phyloP scores from a whole-genome alignment of 1,140 invertebrate genomes.

The Panagrolaimus sp. region DNA sequence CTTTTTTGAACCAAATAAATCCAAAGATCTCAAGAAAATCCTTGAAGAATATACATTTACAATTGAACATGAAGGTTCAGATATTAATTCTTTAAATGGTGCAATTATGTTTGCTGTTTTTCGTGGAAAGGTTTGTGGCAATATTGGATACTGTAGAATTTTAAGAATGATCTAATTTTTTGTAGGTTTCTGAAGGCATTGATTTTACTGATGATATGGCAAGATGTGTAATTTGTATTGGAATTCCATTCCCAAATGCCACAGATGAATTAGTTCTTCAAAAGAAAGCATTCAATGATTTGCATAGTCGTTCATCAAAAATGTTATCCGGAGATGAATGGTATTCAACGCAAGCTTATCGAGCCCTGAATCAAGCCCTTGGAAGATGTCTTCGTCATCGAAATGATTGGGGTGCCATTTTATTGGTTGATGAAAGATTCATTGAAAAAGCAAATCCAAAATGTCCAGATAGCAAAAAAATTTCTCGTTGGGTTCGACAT shows the following conservation, averaged over 20 bases:
- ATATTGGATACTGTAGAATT: too few relatives aligned
- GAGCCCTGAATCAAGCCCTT: constrained; percentile 64
- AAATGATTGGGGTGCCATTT: constrained; percentile 71
- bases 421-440: constrained; percentile 70
- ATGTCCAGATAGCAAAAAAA: constrained; percentile 30
- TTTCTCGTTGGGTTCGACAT: constrained; percentile 50
- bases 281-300: constrained; percentile 51
- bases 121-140: constrained; percentile 62
- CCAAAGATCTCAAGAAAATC: constrained; percentile 61
- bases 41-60: constrained; percentile 58
- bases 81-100: constrained; percentile 27
- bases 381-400: constrained; percentile 58
- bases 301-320: constrained; percentile 19
- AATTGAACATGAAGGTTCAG: constrained; percentile 9
- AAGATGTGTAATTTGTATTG: constrained; percentile 73
- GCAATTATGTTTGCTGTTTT: constrained; percentile 39
- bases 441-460: constrained; percentile 12
- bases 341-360: constrained; percentile 66
- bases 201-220: constrained; percentile 78
- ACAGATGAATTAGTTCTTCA: constrained; percentile 64
- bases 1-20: constrained; percentile 65
- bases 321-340: constrained; percentile 69
- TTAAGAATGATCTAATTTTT: too few relatives aligned
- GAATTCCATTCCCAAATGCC: constrained; percentile 72
- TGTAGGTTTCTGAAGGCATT: constrained; percentile 71